Conservation (phyloP, 2,888 invertebrate species). For the Apotomis turbidana region DNA sequence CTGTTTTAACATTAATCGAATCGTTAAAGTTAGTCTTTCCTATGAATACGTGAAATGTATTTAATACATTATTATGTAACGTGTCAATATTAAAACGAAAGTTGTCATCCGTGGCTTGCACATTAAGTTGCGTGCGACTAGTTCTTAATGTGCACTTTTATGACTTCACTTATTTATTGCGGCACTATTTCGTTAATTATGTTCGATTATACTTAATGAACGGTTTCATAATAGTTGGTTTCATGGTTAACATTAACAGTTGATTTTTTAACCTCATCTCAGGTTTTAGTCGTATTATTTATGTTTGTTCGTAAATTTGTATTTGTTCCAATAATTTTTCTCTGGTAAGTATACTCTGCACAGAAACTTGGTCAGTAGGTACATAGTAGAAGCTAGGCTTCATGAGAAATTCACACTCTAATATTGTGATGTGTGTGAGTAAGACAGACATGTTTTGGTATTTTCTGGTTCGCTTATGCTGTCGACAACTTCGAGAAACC, state of each 20-base stretch:
- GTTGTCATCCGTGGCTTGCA: constrained; percentile 62
- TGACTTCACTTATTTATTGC: constrained; percentile 42
- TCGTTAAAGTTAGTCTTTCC: background rate
- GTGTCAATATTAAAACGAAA: constrained; percentile 51
- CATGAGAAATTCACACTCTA: too few species aligned
- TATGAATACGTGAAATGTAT: background rate
- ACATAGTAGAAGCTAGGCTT: too few species aligned
- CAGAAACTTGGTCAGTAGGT: too few species aligned
- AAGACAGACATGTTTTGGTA: too few species aligned
- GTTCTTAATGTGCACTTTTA: constrained; percentile 48
- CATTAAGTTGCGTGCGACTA: constrained; percentile 45
- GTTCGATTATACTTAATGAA: constrained; percentile 8
- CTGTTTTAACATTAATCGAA: background rate
- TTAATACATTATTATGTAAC: constrained; percentile 15
- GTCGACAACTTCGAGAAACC: background rate
- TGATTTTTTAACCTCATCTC: background rate
- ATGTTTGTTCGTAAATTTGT: too few species aligned
- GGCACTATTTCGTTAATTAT: constrained; percentile 35
- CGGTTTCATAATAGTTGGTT: constrained; percentile 23
- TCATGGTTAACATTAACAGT: constrained; percentile 5
- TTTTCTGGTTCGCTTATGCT: too few species aligned
- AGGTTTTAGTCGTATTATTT: too few species aligned
- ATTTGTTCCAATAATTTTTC: too few species aligned
- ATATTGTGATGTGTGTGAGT: too few species aligned
- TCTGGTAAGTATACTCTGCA: too few species aligned